Percentiles rank a stretch among this genome's conserved stretches.
Evolutionary conservation across 2,113 vertebrate genomes (phyloP).

Genomic region (Bettongia penicillata): DNA sequence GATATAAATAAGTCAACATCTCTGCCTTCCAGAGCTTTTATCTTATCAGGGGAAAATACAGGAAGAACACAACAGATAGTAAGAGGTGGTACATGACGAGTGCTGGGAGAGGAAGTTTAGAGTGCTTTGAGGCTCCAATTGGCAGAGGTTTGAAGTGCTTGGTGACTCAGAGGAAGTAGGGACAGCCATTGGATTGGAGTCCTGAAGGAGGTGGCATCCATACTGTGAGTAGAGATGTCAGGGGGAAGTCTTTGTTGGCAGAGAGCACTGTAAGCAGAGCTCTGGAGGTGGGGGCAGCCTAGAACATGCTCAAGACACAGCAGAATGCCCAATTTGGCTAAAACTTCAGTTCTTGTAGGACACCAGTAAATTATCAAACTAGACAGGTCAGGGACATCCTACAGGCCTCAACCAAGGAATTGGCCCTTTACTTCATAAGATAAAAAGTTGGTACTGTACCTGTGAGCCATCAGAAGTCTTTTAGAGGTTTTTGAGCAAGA

Average conservation of each 20-base stretch:
- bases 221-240: background rate
- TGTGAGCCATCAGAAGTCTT: background rate
- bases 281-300: background rate
- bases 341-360: background rate
- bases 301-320: background rate
- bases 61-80: background rate
- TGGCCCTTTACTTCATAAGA: too few relatives aligned
- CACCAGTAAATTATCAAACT: background rate
- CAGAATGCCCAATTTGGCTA: background rate
- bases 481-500: background rate
- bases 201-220: background rate
- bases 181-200: background rate
- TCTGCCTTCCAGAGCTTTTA: background rate
- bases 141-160: background rate
- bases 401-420: background rate
- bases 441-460: too few relatives aligned
- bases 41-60: background rate
- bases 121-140: background rate
- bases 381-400: background rate
- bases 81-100: background rate
- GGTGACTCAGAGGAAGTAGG: background rate
- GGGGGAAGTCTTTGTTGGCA: background rate
- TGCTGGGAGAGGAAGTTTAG: background rate
- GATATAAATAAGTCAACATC: background rate
- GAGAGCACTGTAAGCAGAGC: background rate